Evolutionary conservation across 2,888 invertebrate genomes (phyloP).

Genomic region (Leptogaster cylindrica): DNA sequence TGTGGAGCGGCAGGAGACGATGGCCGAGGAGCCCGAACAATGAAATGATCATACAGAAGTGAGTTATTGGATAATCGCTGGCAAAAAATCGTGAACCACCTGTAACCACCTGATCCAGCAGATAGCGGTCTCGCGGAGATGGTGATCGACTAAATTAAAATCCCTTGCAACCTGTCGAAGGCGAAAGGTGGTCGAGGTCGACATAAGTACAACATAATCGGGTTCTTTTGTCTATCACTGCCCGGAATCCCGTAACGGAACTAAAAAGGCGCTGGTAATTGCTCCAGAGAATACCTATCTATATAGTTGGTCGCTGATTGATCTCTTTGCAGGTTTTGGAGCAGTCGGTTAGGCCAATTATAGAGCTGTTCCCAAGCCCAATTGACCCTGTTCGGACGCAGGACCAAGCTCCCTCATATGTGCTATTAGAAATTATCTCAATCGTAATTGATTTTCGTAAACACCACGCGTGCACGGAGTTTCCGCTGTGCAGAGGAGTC

Average conservation of each 20-base stretch:
- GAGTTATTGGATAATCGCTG: slow-evolving; percentile 46
- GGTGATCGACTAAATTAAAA: slow-evolving; percentile 27
- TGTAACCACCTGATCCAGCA: slow-evolving; percentile 37
- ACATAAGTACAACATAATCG: slow-evolving; percentile 45
- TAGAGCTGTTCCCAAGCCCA: slow-evolving; percentile 34
- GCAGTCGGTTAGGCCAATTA: slow-evolving; percentile 12
- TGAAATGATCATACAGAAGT: slow-evolving; percentile 47
- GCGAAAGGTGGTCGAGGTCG: slow-evolving; percentile 43
- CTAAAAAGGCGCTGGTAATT: slow-evolving; percentile 29
- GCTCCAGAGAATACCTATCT: slow-evolving; percentile 19
- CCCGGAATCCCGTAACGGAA: slow-evolving; percentile 6
- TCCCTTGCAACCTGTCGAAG: slow-evolving; percentile 34
- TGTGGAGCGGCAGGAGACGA: not conserved
- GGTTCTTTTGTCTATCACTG: slow-evolving; percentile 31
- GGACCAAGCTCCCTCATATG: not conserved
- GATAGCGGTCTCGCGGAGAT: slow-evolving; percentile 21
- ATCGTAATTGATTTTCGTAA: slow-evolving; percentile 25
- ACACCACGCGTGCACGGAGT: not conserved
- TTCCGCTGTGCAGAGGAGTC: not conserved
- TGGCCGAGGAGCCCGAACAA: slow-evolving; percentile 19
- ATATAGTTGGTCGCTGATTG: slow-evolving; percentile 13
- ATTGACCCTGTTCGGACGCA: slow-evolving; percentile 22
- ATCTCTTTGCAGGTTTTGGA: slow-evolving; percentile 34
- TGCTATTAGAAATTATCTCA: slow-evolving; percentile 31
- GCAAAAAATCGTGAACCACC: slow-evolving; percentile 39